Evolutionary conservation across 2,797 vertebrate species (phyloP).

Genomic region (Microhierax caerulescens): DNA sequence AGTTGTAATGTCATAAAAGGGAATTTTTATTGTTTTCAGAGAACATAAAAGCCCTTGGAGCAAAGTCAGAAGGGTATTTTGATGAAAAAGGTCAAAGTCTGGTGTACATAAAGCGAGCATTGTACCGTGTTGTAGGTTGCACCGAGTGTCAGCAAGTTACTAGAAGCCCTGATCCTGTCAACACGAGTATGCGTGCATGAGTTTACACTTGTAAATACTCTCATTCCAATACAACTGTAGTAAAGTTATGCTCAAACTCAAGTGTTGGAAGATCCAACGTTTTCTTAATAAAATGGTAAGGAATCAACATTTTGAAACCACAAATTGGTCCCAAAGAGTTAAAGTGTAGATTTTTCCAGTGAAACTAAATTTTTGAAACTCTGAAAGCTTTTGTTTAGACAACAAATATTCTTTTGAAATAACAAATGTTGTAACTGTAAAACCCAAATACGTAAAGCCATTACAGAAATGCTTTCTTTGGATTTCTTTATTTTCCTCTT

Average conservation of each 20-base stretch:
- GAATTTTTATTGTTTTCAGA: conserved; percentile 60
- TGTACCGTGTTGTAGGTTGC: conserved; percentile 34
- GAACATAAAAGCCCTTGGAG: conserved; percentile 50
- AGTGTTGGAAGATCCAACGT: not conserved
- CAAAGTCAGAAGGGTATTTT: conserved; percentile 54
- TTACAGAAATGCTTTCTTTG: not conserved
- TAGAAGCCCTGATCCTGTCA: conserved; percentile 41
- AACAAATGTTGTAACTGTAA: not conserved
- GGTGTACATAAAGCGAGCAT: conserved; percentile 51
- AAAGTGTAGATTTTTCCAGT: not conserved
- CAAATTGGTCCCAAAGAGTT: not conserved
- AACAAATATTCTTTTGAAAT: not conserved
- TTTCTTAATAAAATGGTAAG: not conserved
- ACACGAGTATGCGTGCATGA: not conserved
- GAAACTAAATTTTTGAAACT: not conserved
- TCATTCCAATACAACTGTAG: not conserved
- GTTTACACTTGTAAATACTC: conserved; percentile 9
- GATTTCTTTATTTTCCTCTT: fast-evolving
- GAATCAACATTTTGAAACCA: not conserved
- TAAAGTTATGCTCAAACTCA: not conserved
- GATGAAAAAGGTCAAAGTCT: conserved; percentile 70
- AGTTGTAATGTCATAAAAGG: conserved; percentile 63
- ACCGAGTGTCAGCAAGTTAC: conserved; percentile 27
- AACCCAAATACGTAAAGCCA: not conserved
- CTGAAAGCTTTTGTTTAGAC: not conserved